Percentiles rank a stretch among this genome's conserved stretches.
phyloP scores from a whole-genome alignment of 2,797 vertebrate genomes.

The Leuciscus waleckii region DNA sequence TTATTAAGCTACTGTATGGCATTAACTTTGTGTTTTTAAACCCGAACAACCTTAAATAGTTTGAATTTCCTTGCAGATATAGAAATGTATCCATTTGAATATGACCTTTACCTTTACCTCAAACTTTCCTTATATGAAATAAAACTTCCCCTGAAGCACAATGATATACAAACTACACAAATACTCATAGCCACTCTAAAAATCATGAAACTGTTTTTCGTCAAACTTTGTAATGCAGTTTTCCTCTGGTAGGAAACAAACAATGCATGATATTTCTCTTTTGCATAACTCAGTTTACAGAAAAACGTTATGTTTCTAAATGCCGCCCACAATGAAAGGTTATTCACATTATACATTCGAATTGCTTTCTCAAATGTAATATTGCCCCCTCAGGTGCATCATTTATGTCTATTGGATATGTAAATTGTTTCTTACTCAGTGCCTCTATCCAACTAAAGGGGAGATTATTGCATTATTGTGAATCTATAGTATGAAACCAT shows the following conservation, averaged over 20 bases:
- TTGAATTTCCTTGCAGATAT: not conserved
- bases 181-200: conserved; percentile 11
- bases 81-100: not conserved
- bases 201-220: conserved; percentile 3
- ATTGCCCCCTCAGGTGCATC: conserved; percentile 51
- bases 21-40: not conserved
- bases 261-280: conserved; percentile 46
- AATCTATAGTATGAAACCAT: conserved; percentile 34
- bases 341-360: conserved; percentile 52
- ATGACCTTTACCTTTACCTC: not conserved
- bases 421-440: conserved; percentile 44
- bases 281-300: conserved; percentile 59
- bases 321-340: conserved; percentile 43
- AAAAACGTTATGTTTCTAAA: conserved; percentile 54
- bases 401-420: conserved; percentile 59
- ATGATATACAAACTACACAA: conserved; percentile 4
- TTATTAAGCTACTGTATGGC: not conserved
- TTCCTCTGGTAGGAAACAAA: conserved; percentile 46
- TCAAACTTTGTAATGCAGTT: conserved; percentile 41
- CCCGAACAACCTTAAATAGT: not conserved
- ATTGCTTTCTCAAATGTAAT: conserved; percentile 58
- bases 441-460: conserved; percentile 36
- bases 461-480: conserved; percentile 51
- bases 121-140: not conserved
- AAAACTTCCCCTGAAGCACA: not conserved